These are phyloP conservation scores for Urosaurus nigricauda DNA, from an alignment of 2,797 vertebrate species.

Conservation along the genomic window DNA sequence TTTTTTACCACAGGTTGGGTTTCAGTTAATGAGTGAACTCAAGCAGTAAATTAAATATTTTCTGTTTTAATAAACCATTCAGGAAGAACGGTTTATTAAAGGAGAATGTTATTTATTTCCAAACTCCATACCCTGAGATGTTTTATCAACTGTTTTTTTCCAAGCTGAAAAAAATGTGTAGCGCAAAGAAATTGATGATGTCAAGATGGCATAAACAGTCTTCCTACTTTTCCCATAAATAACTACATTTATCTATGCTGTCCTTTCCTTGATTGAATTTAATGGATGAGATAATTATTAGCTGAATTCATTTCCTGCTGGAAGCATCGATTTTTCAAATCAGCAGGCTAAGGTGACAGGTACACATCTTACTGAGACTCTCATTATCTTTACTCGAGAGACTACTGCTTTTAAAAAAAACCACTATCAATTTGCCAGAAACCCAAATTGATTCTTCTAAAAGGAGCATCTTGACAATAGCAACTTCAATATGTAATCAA, in stretches of 20 bases:
- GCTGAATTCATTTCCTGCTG: conserved; percentile 56
- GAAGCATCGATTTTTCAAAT: conserved; percentile 60
- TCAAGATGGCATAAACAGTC: conserved; percentile 43
- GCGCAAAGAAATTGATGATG: conserved; percentile 53
- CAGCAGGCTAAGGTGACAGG: conserved; percentile 41
- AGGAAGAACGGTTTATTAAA: conserved; percentile 14
- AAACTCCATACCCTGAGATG: neutral
- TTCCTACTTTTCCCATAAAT: conserved; percentile 50
- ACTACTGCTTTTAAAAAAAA: conserved; percentile 12
- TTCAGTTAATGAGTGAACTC: conserved; percentile 1
- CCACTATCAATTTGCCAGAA: conserved; percentile 16
- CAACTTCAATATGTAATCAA: conserved; percentile 32
- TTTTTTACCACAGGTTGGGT: conserved; percentile 1
- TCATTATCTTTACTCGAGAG: conserved; percentile 46
- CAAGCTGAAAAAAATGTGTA: conserved; percentile 19
- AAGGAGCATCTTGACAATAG: conserved; percentile 38
- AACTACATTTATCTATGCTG: conserved; percentile 47
- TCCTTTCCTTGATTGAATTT: conserved; percentile 57
- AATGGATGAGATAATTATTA: conserved; percentile 57
- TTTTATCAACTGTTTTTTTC: conserved; percentile 23
- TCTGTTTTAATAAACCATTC: neutral
- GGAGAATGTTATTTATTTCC: neutral
- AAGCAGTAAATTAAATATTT: conserved; percentile 27
- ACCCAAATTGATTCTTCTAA: conserved; percentile 18
- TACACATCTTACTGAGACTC: conserved; percentile 31